Percentiles rank a stretch among this genome's conserved stretches.
Conservation (phyloP, 2,113 vertebrate species). For the Macheiramphus alcinus region DNA sequence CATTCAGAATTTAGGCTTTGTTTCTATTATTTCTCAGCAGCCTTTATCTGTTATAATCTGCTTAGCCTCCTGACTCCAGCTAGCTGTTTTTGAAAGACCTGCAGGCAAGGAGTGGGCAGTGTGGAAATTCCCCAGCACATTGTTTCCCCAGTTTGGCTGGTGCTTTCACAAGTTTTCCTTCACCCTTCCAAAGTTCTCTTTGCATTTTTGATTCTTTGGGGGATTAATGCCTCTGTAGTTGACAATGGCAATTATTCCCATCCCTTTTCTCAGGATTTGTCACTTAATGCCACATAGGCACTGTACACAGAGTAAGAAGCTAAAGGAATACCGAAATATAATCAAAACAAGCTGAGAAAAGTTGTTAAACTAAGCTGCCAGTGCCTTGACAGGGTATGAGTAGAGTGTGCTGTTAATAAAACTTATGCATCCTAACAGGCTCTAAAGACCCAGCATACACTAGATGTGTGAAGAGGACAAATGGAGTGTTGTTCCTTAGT, state of each 20-base stretch:
- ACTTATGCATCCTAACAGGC: not conserved
- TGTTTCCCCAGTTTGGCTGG: not conserved
- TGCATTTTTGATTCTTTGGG: not conserved
- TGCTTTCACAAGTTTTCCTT: not conserved
- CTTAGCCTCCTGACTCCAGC: not conserved
- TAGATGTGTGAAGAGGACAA: not conserved
- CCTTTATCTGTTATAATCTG: not conserved
- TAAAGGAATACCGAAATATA: not conserved
- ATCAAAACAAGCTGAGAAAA: not conserved
- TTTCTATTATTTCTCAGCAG: not conserved
- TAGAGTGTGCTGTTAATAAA: not conserved
- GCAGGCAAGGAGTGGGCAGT: not conserved
- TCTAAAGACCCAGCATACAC: accelerated
- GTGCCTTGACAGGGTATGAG: accelerated
- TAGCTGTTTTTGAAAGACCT: not conserved
- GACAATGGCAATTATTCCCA: not conserved
- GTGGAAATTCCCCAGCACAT: not conserved
- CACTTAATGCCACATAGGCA: not conserved
- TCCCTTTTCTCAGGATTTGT: not conserved
- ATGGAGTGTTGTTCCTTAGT: accelerated
- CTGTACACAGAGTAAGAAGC: not conserved
- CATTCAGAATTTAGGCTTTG: not conserved
- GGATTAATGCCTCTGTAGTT: not conserved
- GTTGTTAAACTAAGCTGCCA: not conserved
- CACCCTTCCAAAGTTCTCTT: not conserved